A percentile compares a stretch with the other conserved stretches of the same genome.
phyloP scores from a whole-genome alignment of 2,797 vertebrate species.

The Naso thynnoides region DNA sequence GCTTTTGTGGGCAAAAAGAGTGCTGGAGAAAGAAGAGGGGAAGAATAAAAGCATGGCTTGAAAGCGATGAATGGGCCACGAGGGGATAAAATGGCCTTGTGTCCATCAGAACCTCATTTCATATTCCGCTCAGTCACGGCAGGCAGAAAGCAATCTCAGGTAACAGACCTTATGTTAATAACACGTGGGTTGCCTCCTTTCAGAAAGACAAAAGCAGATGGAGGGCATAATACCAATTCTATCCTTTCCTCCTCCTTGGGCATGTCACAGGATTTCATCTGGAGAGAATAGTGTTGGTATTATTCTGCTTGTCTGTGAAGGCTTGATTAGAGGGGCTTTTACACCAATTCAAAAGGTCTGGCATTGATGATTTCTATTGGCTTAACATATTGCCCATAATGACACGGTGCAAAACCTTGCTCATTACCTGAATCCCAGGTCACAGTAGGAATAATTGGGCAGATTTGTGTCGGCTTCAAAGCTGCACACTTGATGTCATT shows the following conservation, averaged over 20 bases:
- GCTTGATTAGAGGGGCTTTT: conserved; percentile 73
- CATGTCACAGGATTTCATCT: conserved; percentile 51
- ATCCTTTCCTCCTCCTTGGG: conserved; percentile 44
- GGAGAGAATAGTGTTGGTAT: conserved; percentile 50
- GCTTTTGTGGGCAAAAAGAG: conserved; percentile 73
- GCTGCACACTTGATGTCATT: conserved; percentile 35
- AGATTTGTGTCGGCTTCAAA: conserved; percentile 49
- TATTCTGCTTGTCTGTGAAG: conserved; percentile 60
- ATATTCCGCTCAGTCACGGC: conserved; percentile 81
- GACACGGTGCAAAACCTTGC: conserved; percentile 35
- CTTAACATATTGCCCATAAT: conserved; percentile 46
- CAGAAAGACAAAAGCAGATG: conserved; percentile 71
- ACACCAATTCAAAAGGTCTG: conserved; percentile 49
- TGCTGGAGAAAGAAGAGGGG: conserved; percentile 43
- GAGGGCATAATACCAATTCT: conserved; percentile 47
- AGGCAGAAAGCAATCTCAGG: conserved; percentile 85
- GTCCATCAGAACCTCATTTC: conserved; percentile 77
- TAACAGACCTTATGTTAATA: conserved; percentile 83
- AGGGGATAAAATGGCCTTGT: conserved; percentile 67
- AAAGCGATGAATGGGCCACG: conserved; percentile 76
- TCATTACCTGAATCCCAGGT: conserved; percentile 63
- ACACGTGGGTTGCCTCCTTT: conserved; percentile 72
- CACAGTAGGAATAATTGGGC: conserved; percentile 56
- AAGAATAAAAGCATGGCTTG: conserved; percentile 69
- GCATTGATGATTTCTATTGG: conserved; percentile 46